Evolutionary conservation across 2,888 invertebrate species (phyloP).

Genomic region (Synergus japonicus): DNA sequence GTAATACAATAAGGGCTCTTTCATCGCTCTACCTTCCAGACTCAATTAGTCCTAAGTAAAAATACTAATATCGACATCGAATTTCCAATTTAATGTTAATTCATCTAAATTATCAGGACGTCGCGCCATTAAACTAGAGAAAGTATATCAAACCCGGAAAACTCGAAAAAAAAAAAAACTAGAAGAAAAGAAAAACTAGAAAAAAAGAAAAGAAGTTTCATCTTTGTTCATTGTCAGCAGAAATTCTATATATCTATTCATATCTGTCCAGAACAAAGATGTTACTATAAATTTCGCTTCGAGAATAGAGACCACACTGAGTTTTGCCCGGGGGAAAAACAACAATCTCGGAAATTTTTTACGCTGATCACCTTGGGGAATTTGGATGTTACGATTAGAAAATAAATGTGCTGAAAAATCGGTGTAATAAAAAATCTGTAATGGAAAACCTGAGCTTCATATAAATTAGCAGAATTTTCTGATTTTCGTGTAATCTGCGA

Average conservation of each 20-base stretch:
- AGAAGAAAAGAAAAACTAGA: too few species aligned
- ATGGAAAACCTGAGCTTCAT: neutral
- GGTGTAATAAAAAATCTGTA: neutral
- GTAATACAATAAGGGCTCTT: conserved; percentile 31
- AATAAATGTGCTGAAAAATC: neutral
- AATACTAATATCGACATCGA: neutral
- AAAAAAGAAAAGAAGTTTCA: neutral
- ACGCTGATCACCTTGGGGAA: neutral
- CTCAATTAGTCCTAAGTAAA: neutral
- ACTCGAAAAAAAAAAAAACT: neutral
- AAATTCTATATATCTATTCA: conserved; percentile 45
- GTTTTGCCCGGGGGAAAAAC: conserved; percentile 36
- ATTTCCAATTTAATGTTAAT: neutral
- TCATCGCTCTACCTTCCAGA: neutral
- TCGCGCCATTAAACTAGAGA: too few species aligned
- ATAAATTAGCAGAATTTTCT: too few species aligned
- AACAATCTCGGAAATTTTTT: conserved; percentile 36
- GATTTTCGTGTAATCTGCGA: neutral
- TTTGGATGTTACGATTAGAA: neutral
- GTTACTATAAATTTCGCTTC: conserved; percentile 22
- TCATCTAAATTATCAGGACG: neutral
- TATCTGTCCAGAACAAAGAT: conserved; percentile 47
- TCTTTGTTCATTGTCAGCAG: neutral
- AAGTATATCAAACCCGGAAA: neutral
- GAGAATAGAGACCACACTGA: conserved; percentile 44